phyloP scores from a whole-genome alignment of 2,888 invertebrate genomes.

The Ornithoptera priamus region DNA sequence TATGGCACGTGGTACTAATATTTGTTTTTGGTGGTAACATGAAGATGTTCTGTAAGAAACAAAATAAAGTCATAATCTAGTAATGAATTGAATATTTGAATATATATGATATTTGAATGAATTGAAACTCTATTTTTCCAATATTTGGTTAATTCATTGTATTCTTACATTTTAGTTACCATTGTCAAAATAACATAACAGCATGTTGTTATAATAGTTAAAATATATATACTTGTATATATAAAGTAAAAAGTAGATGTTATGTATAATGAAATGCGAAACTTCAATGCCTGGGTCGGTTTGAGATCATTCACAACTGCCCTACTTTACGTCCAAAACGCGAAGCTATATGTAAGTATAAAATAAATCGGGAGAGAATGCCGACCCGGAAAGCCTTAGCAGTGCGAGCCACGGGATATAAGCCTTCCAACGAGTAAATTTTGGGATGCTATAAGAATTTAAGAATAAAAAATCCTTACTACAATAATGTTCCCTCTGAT shows the following conservation, averaged over 20 bases:
- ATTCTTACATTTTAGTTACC: too few relatives aligned
- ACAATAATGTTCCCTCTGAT: background rate
- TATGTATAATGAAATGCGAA: conserved; percentile 25
- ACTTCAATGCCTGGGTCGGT: conserved; percentile 27
- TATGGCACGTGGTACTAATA: too few relatives aligned
- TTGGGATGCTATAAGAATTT: conserved; percentile 1
- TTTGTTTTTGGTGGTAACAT: too few relatives aligned
- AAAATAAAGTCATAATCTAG: too few relatives aligned
- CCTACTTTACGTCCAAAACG: conserved; percentile 29
- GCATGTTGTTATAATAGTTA: too few relatives aligned
- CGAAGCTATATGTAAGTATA: conserved; percentile 22
- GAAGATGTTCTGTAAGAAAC: too few relatives aligned
- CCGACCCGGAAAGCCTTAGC: conserved; percentile 9
- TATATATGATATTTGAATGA: too few relatives aligned
- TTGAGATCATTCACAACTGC: conserved; percentile 29
- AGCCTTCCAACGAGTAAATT: conserved; percentile 2
- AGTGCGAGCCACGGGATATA: background rate
- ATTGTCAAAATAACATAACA: too few relatives aligned
- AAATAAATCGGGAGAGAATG: conserved; percentile 23
- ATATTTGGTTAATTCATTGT: too few relatives aligned
- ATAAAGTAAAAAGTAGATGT: conserved; percentile 16
- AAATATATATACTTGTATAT: background rate
- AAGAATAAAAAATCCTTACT: background rate
- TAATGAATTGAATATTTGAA: too few relatives aligned
- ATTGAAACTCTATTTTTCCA: too few relatives aligned